Base-by-base conservation (phyloP, 2,888 invertebrate species). In the Philereme vetulata region DNA sequence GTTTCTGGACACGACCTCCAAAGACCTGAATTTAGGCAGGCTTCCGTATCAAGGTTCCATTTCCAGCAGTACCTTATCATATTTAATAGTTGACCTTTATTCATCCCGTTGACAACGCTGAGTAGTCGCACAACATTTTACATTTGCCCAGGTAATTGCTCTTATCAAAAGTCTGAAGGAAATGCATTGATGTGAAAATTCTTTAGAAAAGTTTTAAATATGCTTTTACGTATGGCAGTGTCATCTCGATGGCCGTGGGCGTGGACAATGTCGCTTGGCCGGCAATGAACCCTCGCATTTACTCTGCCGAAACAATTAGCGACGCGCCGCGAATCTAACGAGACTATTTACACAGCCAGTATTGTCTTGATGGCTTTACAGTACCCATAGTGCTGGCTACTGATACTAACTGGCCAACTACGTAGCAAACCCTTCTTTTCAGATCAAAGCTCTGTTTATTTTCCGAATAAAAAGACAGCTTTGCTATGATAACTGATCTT, bases 251-350 rank as follows among this genome's bases (percentile, higher is more conserved):
- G 78, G 66, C 79, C 77, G 81, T 81, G 79, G 81, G 78, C 74
- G 74, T 77, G 76, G 76, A 83, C 85, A 81, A 82, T 80, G 82
- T 74, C 81, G 77, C 72, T 78, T 83, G 86, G 65, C 87, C 87
- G 90, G 80, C 90, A 90, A 85, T 90, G 90, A 90, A 90, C 90
- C 83, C 85, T 86, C 81, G 81, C 87, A 87, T 87, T 86, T 85
- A 82, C 82, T 84, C 86, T 86, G 86, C 82, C 81, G 84, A 86
- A 90, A 88, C 87, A 88, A 90, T 90, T 90, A 90, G 85, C 85
- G 74, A 72, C 76, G 78, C 80, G 79, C 64, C 80, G 84, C 81
- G 78, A 86, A 84, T 79, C 77, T 77, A 82, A 82, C 76, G 71
- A 78, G 70, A 75, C 71, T 80, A 78, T 79, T 80, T 78, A 75